Conservation (phyloP, 23 tunicate genomes). For the Ascidia mentula region DNA sequence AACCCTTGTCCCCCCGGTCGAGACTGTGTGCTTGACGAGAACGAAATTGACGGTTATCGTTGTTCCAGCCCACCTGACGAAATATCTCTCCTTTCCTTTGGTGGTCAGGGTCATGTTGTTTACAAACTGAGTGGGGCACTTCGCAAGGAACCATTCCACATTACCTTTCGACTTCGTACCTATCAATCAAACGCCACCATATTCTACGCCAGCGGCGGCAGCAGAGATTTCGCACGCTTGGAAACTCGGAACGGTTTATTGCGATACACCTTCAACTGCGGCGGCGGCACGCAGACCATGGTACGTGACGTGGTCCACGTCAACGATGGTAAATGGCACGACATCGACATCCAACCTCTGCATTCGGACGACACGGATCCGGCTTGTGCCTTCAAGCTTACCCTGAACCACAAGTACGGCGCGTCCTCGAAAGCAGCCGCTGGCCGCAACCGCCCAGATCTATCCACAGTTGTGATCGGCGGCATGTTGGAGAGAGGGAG, state of each 20-base stretch:
- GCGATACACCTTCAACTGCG: constrained; percentile 41
- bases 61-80: constrained; percentile 20
- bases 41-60: constrained; percentile 21
- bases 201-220: constrained; percentile 30
- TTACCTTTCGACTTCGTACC: constrained; percentile 30
- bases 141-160: constrained; percentile 32
- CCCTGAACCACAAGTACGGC: constrained; percentile 15
- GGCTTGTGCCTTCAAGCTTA: constrained; percentile 34
- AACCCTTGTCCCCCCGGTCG: constrained; percentile 33
- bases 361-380: not conserved
- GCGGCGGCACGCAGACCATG: constrained; percentile 38
- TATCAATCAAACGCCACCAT: constrained; percentile 54
- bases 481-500: constrained; percentile 16
- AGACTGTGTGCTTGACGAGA: constrained; percentile 15
- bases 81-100: constrained; percentile 26
- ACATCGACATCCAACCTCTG: constrained; percentile 29
- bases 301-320: constrained; percentile 14
- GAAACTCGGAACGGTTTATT: constrained; percentile 22
- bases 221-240: constrained; percentile 17
- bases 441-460: constrained; percentile 6
- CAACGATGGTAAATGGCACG: constrained; percentile 52
- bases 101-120: constrained; percentile 15
- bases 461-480: constrained; percentile 30
- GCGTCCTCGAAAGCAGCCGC: constrained; percentile 19
- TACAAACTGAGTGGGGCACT: not conserved